Base-by-base conservation (phyloP, 2,113 vertebrate genomes). In the Marmota flaviventris region DNA sequence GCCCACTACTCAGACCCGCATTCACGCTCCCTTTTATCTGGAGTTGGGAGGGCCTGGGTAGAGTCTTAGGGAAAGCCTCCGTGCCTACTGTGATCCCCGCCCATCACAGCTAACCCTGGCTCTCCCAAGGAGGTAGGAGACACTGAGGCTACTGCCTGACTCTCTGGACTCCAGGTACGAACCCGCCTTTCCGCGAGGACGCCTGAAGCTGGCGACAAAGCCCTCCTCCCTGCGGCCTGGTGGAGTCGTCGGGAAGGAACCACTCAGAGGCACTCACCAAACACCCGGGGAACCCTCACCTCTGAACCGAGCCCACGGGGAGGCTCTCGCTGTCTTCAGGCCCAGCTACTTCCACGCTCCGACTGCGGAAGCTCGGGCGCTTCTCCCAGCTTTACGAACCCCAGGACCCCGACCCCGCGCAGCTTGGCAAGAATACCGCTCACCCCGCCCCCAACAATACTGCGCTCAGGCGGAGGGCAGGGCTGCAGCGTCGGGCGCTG, bases 101-200 rank as follows among this genome's bases (percentile, higher is more conserved):
- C n/a, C 70, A 34, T 72, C 22, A 4, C 5, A 18, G 37, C 61
- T 11, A 72, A 65, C 37, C 18, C 48, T 42, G 0, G 0, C 37
- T 8, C 9, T 69, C 70, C 20, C 34, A 16, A 70, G 34, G 8
- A 27, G 37, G 37, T 20, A 6, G 20, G 29, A 12, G 2, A 17
- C 0, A 0, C 25, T 4, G 2, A 8, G 16, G 27, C 51, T 61
- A 56, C 81, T n/a, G 34, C 25, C 7, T 2, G 37, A 5, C 2
- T 48, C 29, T 24, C 39, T n/a, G 73, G 22, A 25, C 29, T 37
- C 75, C 42, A 5, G 75, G 45, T 69, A 5, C 32, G 11, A 83
- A 29, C 27, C 29, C 8, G 18, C 42, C 75, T 78, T 39, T 63
- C 39, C 37, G 1, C 2, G 1, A 2, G 2, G 9, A n/a, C 16